Percentiles rank a stretch among this genome's conserved stretches.
Conservation (phyloP, 2,888 invertebrate genomes). For the Heteromurus nitidus region DNA sequence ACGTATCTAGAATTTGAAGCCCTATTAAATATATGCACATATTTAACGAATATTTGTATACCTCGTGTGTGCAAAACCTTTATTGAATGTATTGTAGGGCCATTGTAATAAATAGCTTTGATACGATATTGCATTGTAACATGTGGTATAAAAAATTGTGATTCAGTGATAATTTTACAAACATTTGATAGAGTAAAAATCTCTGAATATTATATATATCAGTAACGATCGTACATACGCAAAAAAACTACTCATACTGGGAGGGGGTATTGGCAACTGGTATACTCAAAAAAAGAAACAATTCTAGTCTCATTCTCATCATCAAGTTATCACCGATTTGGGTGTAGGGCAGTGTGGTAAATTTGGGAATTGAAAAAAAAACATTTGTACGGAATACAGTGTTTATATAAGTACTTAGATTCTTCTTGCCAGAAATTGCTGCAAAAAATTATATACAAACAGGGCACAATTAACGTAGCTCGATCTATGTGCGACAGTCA, state of each 20-base stretch:
- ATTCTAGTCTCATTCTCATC: slow-evolving; percentile 24
- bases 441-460: slow-evolving; percentile 11
- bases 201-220: neutral
- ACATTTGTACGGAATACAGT: too few species aligned
- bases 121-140: slow-evolving; percentile 2
- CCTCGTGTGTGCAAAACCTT: too few species aligned
- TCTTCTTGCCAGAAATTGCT: neutral
- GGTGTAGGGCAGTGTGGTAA: too few species aligned
- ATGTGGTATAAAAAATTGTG: slow-evolving; percentile 14
- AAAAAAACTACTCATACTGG: too few species aligned
- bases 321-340: neutral
- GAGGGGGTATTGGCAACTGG: slow-evolving; percentile 29
- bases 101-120: neutral
- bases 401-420: too few species aligned
- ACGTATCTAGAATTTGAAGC: neutral
- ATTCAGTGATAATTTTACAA: slow-evolving; percentile 7
- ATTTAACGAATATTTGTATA: neutral
- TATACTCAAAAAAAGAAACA: slow-evolving; percentile 13
- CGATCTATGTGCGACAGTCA: neutral
- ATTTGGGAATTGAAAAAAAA: too few species aligned
- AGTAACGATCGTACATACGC: slow-evolving; percentile 4
- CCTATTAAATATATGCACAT: neutral
- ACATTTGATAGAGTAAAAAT: neutral
- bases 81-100: too few species aligned
- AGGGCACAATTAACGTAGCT: slow-evolving; percentile 25